Percentiles rank a stretch among this genome's conserved stretches.
These are phyloP conservation scores for Diadromus collaris DNA, from an alignment of 2,888 invertebrate genomes.

Conservation along the genomic window DNA sequence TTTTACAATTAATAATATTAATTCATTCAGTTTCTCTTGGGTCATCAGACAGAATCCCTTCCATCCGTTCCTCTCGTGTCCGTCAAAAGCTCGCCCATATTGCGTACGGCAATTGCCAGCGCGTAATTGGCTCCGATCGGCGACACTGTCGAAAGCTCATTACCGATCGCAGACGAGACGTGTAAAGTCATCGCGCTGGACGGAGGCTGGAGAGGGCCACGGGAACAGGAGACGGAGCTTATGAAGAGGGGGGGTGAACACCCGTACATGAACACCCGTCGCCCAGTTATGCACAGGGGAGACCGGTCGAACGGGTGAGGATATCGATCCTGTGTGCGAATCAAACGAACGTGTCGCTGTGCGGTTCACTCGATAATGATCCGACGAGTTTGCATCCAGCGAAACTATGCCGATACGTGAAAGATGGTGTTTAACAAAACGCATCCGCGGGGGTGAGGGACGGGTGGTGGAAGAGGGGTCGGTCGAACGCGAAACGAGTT, in stretches of 20 bases:
- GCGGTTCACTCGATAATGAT: slow-evolving; percentile 45
- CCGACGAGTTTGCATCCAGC: slow-evolving; percentile 18
- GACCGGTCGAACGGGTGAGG: not conserved
- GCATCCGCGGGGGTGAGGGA: not conserved
- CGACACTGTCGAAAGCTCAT: not conserved
- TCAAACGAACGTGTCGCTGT: not conserved
- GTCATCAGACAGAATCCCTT: too few species aligned
- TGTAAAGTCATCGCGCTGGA: not conserved
- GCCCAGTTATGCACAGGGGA: not conserved
- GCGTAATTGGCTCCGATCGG: not conserved
- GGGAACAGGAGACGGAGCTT: not conserved
- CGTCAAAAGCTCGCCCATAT: not conserved
- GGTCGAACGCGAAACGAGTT: slow-evolving; percentile 58
- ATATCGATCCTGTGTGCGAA: not conserved
- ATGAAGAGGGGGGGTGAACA: not conserved
- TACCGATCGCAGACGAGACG: not conserved
- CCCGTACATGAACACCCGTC: not conserved
- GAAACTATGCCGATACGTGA: slow-evolving; percentile 1
- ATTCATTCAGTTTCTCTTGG: too few species aligned
- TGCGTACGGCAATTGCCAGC: not conserved
- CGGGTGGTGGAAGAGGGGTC: not conserved
- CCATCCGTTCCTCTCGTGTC: not conserved
- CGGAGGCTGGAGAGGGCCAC: too few species aligned
- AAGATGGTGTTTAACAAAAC: slow-evolving; percentile 18
- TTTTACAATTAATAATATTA: too few species aligned